Evolutionary conservation across 2,888 invertebrate genomes (phyloP).

Genomic region (Andrena minutula): DNA sequence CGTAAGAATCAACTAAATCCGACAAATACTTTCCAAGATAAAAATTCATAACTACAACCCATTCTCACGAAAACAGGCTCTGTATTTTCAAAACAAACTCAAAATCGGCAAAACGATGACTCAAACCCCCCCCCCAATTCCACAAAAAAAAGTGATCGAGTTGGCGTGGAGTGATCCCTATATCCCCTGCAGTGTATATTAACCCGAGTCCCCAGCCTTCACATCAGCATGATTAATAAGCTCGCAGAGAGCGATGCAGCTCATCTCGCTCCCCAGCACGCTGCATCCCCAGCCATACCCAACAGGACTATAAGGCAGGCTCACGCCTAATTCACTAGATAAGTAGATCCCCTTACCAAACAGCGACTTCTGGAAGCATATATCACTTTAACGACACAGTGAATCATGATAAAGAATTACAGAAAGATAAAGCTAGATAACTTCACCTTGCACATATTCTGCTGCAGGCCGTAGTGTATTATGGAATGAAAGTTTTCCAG

Average conservation of each 20-base stretch:
- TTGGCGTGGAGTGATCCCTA: too few species aligned
- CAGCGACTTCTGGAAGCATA: conserved; percentile 58
- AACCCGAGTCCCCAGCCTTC: conserved; percentile 82
- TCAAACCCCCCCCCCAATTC: too few species aligned
- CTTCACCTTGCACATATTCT: conserved; percentile 88
- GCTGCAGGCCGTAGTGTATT: conserved; percentile 91
- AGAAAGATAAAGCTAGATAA: conserved; percentile 71
- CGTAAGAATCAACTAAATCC: too few species aligned
- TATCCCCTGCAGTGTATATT: background rate
- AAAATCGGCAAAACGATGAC: too few species aligned
- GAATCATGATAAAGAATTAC: background rate
- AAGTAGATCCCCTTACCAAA: conserved; percentile 92
- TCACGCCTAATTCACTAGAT: conserved; percentile 90
- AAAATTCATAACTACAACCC: too few species aligned
- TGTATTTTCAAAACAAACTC: too few species aligned
- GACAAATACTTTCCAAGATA: too few species aligned
- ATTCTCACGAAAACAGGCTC: too few species aligned
- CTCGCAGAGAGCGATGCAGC: conserved; percentile 93
- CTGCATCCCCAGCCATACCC: conserved; percentile 92
- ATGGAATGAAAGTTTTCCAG: conserved; percentile 94
- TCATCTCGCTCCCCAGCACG: conserved; percentile 90
- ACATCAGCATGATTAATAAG: conserved; percentile 90
- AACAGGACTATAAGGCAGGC: conserved; percentile 90
- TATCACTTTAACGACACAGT: conserved; percentile 7
- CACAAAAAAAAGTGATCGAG: too few species aligned